phyloP scores from a whole-genome alignment of 2,888 invertebrate species.

The Oscheius sp. region DNA sequence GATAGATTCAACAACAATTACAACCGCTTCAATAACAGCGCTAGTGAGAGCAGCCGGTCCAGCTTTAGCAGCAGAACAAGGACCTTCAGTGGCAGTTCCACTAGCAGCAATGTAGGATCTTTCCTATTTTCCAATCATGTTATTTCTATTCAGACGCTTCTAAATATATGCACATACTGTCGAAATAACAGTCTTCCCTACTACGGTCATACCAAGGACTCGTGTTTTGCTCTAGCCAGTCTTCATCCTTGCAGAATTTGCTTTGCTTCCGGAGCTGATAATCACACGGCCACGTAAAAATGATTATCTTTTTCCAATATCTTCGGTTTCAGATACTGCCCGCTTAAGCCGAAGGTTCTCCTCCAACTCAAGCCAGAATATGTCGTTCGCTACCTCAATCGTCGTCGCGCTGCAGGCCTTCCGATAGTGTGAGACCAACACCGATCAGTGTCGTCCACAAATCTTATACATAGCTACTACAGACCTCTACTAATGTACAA shows the following conservation, averaged over 20 bases:
- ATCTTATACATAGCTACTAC: no score
- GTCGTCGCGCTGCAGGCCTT: neutral
- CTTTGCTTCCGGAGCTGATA: conserved; percentile 44
- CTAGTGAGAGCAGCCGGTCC: neutral
- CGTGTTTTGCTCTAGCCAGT: conserved; percentile 34
- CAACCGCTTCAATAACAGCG: no score
- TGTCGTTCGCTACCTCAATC: neutral
- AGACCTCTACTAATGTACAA: no score
- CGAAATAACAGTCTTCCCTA: neutral
- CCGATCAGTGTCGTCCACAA: no score
- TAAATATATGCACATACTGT: conserved; percentile 37
- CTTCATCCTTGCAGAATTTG: conserved; percentile 51
- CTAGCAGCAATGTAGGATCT: neutral
- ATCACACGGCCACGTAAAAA: conserved; percentile 50
- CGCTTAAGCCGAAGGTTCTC: neutral
- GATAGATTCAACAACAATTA: no score
- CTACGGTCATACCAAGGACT: conserved; percentile 40
- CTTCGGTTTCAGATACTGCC: conserved; percentile 8
- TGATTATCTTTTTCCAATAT: neutral
- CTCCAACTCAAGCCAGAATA: conserved; percentile 1
- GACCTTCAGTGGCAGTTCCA: conserved; percentile 2
- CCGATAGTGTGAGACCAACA: no score
- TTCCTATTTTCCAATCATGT: neutral
- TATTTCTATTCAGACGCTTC: neutral
- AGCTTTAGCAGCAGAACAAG: neutral